Evolutionary conservation across 2,888 invertebrate genomes (phyloP), one percentile per base, ranked within the genome.

Genomic region (Graphium colonna): DNA sequence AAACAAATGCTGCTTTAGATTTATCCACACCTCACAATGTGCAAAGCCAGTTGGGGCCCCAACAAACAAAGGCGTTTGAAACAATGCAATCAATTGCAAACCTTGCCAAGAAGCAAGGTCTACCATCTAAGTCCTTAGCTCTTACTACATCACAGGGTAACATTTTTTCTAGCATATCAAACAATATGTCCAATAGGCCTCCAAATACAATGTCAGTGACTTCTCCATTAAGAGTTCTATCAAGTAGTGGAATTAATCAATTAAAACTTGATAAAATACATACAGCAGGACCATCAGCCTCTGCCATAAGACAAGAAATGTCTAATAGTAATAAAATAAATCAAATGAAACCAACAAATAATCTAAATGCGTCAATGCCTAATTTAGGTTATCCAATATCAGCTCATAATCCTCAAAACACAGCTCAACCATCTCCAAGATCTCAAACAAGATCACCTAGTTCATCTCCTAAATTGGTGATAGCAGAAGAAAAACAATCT

Each of bases 1-100:
- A 89, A 67, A 60, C 75, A 46, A 79, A 81, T 61, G 70, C 83
- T 62, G 90, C 89, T 56, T 71, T 90, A 54, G 90, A 90, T 68
- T 74, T 90, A 51, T 86, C 90, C 52, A 90, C 90, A 51, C 84
- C 87, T 45, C 87, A 87, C 62, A 82, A 77, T 63, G 68, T 79
- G 42, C 88, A 80, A 67, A 82, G 76, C 65, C 83, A 85, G 60
- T 67, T 82, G 48, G 81, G 75, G 39, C 78, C 79, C 36, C 87
- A 87, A 56, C 88, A 88, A 63, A 82, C 82, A 58, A 86, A 89
- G 70, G 79, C 82, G 45, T 79, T 90, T 69, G 89, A 89, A 72
- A 89, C 88, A 38, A 90, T 90, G 90, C 89, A 90, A 58, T 85
- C 90, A 41, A 90, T 90, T 62, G 89, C 85, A 28, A 90, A 89